Evolutionary conservation across 2,888 invertebrate genomes (phyloP), one percentile per base, ranked within the genome.

Genomic region (Nycteola revayana): DNA sequence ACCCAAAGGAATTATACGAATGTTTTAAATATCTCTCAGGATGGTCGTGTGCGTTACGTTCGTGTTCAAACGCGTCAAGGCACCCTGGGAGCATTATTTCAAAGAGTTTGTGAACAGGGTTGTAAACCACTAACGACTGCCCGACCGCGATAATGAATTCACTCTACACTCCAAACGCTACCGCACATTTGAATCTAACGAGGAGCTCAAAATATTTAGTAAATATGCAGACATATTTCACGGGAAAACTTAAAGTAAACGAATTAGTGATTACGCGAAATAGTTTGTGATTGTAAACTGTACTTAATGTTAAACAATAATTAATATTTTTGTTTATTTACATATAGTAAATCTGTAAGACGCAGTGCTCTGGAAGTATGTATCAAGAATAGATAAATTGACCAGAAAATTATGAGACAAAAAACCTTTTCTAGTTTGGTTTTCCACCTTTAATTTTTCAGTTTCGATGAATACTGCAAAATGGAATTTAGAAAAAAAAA

Each of bases 41-140:
- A 45, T 40, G 34, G 42, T 45, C 57, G 39, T 54, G 47, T 49
- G 50, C 40, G 44, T 51, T 45, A 51, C 46, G 49, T 52, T 56
- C 50, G 46, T 54, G 60, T 46, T 60, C 38, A 51, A 60, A 49
- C 33, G 30, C 56, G 51, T 47, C 52, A 45, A 66, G 71, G 73
- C 60, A 65, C 69, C 76, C 42, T 32, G 78, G 77, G 78, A 75
- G 72, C 75, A 75, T 80, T 81, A 81, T 80, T 79, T 77, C 76
- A 76, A 75, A 76, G 82, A 79, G 80, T 77, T 76, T 67, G 75
- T 63, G 75, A 82, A 75, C 76, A 72, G 67, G 66, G 72, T 72
- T 71, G 77, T 79, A 75, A 81, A 80, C 81, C 79, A 66, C 84
- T 83, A 83, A 83, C 81, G 81, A 81, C 79, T 77, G 75, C 74